Base-by-base conservation (phyloP, 2,888 invertebrate species). In the Eubasilissa splendida region DNA sequence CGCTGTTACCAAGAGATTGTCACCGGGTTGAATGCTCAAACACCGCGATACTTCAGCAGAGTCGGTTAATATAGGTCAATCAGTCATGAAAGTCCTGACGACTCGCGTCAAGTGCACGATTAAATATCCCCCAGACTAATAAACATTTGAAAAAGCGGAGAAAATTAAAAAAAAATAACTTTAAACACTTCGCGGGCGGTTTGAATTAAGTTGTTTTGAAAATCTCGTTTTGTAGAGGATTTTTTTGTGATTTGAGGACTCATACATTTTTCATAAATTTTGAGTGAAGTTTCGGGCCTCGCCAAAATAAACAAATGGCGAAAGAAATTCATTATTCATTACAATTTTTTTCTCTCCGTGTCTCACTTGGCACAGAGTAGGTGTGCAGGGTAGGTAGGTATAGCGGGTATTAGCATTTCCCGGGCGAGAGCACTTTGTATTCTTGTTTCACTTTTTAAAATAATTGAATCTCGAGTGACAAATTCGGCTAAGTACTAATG, bases 211-310 rank as follows among this genome's bases (percentile, higher is more conserved):
- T 71, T 71, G 71, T 71, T 71, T 71, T 71, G 31, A 54, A 58
- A 71, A 71, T 71, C 71, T 14, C 31, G 54, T 71, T 71, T 58
- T 54, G 22, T 22, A 12, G 71, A 31, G 71, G 71, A 71, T 54
- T 71, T 14, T 22, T 71, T 53, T 54, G 71, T 71, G 71, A 71
- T 71, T 71, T 71, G 54, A 53, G 14, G 71, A 54, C 79, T 83
- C 83, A 83, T 81, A 77, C 79, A 81, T 83, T 77, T 80, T 77
- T 68, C 80, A 83, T 83, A 80, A 76, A 79, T 83, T 83, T 80
- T 78, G 73, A 80, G 70, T 60, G 76, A 81, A 81, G 76, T 81
- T 81, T 81, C 70, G 66, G 22, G 77, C 63, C 58, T 65, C 52
- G 54, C 33, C 58, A 74, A 78, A 59, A 77, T 81, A 81, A 83